Percentiles rank a stretch among this genome's conserved stretches.
These are phyloP conservation scores for Oncopodura yosiiana DNA, from an alignment of 1,140 invertebrate species.

Conservation along the genomic window DNA sequence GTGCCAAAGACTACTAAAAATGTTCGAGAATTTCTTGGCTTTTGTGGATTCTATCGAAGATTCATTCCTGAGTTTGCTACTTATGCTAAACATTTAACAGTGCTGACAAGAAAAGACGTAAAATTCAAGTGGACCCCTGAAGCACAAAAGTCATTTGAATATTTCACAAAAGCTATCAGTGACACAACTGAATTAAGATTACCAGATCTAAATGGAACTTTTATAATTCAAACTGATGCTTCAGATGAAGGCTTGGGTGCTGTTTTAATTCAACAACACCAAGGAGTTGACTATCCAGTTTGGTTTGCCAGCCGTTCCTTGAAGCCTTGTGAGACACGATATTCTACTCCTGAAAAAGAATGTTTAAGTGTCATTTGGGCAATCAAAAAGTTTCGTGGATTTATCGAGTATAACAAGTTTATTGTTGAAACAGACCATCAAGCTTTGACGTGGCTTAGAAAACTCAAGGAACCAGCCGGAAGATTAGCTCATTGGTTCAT, in stretches of 20 bases:
- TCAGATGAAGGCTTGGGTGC: conserved; percentile 36
- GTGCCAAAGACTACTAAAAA: conserved; percentile 33
- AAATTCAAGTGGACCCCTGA: conserved; percentile 33
- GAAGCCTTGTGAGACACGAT: conserved; percentile 38
- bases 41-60: conserved; percentile 39
- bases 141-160: conserved; percentile 32
- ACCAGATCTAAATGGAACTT: conserved; percentile 35
- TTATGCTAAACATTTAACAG: conserved; percentile 35
- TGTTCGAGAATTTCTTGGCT: conserved; percentile 36
- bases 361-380: conserved; percentile 40
- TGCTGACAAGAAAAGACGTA: conserved; percentile 34
- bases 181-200: conserved; percentile 32
- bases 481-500: conserved; percentile 29
- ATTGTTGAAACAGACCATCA: conserved; percentile 45
- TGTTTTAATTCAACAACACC: conserved; percentile 34
- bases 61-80: conserved; percentile 39
- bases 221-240: conserved; percentile 36
- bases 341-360: conserved; percentile 42
- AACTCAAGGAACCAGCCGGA: conserved; percentile 7
- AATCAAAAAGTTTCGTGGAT: conserved; percentile 39
- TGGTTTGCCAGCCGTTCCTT: conserved; percentile 38
- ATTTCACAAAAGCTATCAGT: conserved; percentile 35
- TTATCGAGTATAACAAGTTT: conserved; percentile 39
- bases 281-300: conserved; percentile 36
- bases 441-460: conserved; percentile 42